Conservation (phyloP, 2,888 invertebrate genomes). For the Cephus spinipes region DNA sequence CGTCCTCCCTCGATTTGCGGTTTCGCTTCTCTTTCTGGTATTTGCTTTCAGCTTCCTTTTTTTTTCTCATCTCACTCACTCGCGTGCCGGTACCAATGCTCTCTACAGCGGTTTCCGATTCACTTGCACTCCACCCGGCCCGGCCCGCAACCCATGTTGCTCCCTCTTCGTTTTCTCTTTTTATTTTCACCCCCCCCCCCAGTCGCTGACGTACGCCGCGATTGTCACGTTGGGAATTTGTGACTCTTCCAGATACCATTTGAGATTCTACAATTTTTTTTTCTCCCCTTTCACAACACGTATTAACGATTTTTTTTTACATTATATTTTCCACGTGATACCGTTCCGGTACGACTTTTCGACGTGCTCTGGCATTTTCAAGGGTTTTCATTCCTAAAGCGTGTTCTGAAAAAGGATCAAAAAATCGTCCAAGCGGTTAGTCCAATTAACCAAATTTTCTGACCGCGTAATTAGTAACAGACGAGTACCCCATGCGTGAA, state of each 20-base stretch:
- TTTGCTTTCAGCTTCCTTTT: conserved; percentile 37
- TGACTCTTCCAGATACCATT: conserved; percentile 41
- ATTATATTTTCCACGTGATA: no score
- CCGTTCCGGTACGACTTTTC: no score
- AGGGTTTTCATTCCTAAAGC: no score
- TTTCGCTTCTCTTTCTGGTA: conserved; percentile 29
- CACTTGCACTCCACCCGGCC: no score
- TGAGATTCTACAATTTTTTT: conserved; percentile 35
- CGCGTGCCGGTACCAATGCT: neutral
- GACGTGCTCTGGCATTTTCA: no score
- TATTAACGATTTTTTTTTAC: neutral
- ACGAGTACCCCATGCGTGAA: conserved; percentile 29
- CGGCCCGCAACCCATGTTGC: no score
- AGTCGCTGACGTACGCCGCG: conserved; percentile 49
- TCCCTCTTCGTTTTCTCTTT: no score
- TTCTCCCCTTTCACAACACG: neutral
- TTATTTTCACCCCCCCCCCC: conserved; percentile 23
- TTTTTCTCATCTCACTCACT: conserved; percentile 9
- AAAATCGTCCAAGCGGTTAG: no score
- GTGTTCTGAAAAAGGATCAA: no score
- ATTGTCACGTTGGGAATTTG: conserved; percentile 40
- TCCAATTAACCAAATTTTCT: neutral
- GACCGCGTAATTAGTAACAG: conserved; percentile 25
- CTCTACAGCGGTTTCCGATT: no score
- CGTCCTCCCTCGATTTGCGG: conserved; percentile 1